These are phyloP conservation scores for Autographa gamma DNA, from an alignment of 2,888 invertebrate genomes.

Conservation along the genomic window DNA sequence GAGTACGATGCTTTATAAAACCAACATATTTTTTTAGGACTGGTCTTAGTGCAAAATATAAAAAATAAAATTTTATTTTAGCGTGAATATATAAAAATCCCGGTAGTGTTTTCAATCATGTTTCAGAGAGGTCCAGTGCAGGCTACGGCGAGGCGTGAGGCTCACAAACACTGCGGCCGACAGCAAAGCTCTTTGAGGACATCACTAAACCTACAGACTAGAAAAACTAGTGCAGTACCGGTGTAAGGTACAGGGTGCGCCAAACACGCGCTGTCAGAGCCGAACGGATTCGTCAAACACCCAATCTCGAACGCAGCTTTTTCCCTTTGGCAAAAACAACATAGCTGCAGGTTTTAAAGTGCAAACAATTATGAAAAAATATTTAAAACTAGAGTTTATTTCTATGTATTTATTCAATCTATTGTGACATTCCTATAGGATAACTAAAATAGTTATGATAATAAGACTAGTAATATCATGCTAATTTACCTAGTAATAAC, in stretches of 20 bases:
- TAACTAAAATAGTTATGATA: too few relatives aligned
- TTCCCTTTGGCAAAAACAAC: background rate
- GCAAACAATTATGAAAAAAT: background rate
- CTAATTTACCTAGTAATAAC: too few relatives aligned
- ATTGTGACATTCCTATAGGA: background rate
- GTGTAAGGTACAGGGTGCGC: constrained; percentile 51
- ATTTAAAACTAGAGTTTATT: background rate
- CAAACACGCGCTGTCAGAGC: constrained; percentile 18
- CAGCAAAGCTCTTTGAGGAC: constrained; percentile 82
- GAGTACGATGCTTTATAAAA: too few relatives aligned
- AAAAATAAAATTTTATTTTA: constrained; percentile 26
- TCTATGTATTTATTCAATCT: background rate
- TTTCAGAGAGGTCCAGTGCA: constrained; percentile 34
- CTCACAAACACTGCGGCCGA: constrained; percentile 71
- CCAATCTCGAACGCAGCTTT: background rate
- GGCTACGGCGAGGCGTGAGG: constrained; percentile 45
- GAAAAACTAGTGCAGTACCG: constrained; percentile 69
- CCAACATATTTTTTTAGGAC: background rate
- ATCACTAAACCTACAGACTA: constrained; percentile 58
- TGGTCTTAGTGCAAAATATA: background rate
- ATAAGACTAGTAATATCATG: too few relatives aligned
- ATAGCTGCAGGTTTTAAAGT: background rate
- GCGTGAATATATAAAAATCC: constrained; percentile 21
- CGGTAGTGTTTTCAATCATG: constrained; percentile 58
- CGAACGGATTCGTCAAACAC: constrained; percentile 23